Evolutionary conservation across 2,797 vertebrate genomes (phyloP), one percentile per base, ranked within the genome.

Genomic region (Cynopterus sphinx): DNA sequence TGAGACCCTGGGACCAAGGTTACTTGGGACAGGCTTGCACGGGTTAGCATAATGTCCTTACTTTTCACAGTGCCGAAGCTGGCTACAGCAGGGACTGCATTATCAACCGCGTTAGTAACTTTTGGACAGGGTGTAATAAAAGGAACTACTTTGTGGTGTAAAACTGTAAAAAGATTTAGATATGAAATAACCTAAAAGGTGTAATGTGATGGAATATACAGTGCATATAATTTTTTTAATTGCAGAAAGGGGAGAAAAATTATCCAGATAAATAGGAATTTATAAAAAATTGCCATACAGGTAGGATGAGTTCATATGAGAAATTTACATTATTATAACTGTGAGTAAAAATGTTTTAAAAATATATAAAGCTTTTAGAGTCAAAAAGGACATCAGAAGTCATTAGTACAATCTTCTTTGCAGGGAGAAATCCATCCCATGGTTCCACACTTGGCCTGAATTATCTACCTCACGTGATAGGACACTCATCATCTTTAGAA

Each of bases 1-100:
- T 97, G 97, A 97, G 88, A 95, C 79, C 88, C 61, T 94, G 74
- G 87, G 96, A 91, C 95, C 97, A 98, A 98, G 97, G 97, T 97
- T 96, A 97, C 88, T 94, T 91, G 83, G 96, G 96, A 98, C 95
- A 96, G 59, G 75, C 28, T 82, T 90, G 89, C 71, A 84, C 89
- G 87, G 31, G 78, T 93, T 92, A 96, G 85, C 92, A 92, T 17
- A 26, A 87, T 55, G 88, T 87, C 92, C 85, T 94, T 92, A 74
- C 74, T 78, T 95, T 95, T 75, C 83, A 77, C 24, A 33, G 70
- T 41, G 67, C 78, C 82, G 63, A 93, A 90, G 74, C 22, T 55
- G 33, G 74, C 70, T 43, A 9, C 21, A 71, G 71, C 68, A 33
- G 86, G n/a, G 71, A 41, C 68, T 46, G 46, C 33, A 22, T 17